Conservation (phyloP, 2,797 vertebrate genomes). For the Diceros bicornis region DNA sequence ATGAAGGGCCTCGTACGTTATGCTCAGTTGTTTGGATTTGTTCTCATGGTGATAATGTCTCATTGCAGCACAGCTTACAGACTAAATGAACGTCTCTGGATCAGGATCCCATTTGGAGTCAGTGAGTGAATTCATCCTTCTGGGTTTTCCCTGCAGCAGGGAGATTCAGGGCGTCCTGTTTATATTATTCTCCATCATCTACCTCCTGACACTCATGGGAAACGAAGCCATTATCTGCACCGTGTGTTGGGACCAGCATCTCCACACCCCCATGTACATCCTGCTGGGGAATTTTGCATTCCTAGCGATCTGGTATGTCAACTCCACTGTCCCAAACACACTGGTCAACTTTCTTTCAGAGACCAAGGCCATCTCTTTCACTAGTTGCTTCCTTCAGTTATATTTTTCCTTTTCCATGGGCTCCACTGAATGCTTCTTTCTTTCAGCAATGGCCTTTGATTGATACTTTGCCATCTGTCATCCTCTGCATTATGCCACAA, state of each 20-base stretch:
- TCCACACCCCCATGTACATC: conserved; percentile 69
- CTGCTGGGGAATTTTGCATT: conserved; percentile 72
- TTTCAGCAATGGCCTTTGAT: conserved; percentile 75
- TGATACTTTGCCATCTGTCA: conserved; percentile 75
- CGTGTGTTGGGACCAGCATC: not conserved
- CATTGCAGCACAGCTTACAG: not conserved
- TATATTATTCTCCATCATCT: conserved; percentile 55
- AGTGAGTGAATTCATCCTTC: conserved; percentile 69
- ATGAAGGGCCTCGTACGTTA: not conserved
- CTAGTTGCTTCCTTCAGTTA: conserved; percentile 70
- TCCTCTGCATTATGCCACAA: conserved; percentile 63
- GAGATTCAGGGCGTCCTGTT: not conserved
- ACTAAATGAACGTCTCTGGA: conserved; percentile 31
- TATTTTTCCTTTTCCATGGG: conserved; percentile 70
- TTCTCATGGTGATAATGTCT: not conserved
- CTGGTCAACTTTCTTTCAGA: conserved; percentile 58
- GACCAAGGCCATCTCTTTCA: conserved; percentile 67
- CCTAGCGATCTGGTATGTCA: conserved; percentile 71
- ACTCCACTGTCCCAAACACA: conserved; percentile 58
- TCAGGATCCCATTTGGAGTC: not conserved
- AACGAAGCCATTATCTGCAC: conserved; percentile 57
- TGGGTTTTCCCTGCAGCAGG: conserved; percentile 59
- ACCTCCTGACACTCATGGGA: conserved; percentile 55
- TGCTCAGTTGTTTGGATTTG: not conserved
- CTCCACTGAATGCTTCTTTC: conserved; percentile 64